Evolutionary conservation across 2,888 invertebrate species (phyloP).

Genomic region (Eristalis tenax): DNA sequence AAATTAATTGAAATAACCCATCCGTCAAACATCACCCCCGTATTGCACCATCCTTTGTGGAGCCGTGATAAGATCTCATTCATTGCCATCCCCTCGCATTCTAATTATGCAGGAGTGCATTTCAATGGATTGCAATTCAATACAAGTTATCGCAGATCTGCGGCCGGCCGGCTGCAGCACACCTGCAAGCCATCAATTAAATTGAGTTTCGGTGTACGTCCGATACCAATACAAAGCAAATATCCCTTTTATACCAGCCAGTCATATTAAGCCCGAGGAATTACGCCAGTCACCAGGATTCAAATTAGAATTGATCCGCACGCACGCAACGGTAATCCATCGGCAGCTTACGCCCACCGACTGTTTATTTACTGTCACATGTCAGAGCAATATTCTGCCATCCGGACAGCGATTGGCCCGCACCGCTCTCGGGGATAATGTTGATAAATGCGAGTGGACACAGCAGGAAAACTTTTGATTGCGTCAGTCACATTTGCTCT

Average conservation of each 20-base stretch:
- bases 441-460: slow-evolving; percentile 12
- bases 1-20: no score
- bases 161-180: background rate
- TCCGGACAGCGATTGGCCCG: background rate
- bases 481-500: background rate
- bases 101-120: background rate
- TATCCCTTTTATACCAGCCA: background rate
- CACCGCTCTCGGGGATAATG: background rate
- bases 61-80: background rate
- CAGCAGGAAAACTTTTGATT: background rate
- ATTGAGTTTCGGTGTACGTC: background rate
- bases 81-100: background rate
- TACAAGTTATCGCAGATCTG: background rate
- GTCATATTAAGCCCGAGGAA: background rate
- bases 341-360: background rate
- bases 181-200: slow-evolving; percentile 12
- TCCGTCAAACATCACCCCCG: background rate
- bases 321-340: background rate
- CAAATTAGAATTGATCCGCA: background rate
- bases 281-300: background rate
- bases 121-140: slow-evolving; percentile 10
- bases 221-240: background rate
- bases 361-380: slow-evolving; percentile 4
- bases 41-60: background rate
- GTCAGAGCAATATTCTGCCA: background rate